Conservation (phyloP, 2,888 invertebrate species). For the Stenurella melanura region DNA sequence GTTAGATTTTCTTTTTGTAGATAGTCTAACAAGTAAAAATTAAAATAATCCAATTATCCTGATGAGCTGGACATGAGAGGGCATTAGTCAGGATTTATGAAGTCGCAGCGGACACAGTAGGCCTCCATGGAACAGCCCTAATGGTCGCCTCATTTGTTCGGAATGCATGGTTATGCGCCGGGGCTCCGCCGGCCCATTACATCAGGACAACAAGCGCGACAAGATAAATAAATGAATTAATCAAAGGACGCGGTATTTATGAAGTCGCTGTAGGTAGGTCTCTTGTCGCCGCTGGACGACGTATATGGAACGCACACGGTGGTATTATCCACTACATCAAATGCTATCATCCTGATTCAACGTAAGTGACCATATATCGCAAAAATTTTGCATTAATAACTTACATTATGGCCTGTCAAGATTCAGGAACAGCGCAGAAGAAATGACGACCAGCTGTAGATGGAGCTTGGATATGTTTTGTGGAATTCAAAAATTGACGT, state of each 20-base stretch:
- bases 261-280: conserved; percentile 53
- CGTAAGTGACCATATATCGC: conserved; percentile 17
- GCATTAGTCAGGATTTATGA: conserved; percentile 63
- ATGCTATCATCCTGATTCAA: conserved; percentile 10
- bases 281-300: conserved; percentile 60
- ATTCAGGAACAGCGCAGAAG: neutral
- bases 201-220: conserved; percentile 59
- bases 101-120: conserved; percentile 54
- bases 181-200: conserved; percentile 55
- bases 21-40: conserved; percentile 55
- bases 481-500: neutral
- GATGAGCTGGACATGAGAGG: conserved; percentile 60
- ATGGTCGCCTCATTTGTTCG: conserved; percentile 66
- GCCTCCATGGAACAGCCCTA: conserved; percentile 57
- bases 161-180: conserved; percentile 48
- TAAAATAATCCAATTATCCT: conserved; percentile 65
- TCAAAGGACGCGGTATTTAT: conserved; percentile 61
- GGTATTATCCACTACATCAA: conserved; percentile 32
- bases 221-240: conserved; percentile 65
- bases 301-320: conserved; percentile 53
- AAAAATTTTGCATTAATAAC: conserved; percentile 9
- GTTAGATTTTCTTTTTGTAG: conserved; percentile 36
- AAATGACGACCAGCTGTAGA: neutral
- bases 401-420: neutral
- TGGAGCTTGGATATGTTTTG: neutral